Base-by-base conservation (phyloP, 2,888 invertebrate species). In the Cabera pusaria region DNA sequence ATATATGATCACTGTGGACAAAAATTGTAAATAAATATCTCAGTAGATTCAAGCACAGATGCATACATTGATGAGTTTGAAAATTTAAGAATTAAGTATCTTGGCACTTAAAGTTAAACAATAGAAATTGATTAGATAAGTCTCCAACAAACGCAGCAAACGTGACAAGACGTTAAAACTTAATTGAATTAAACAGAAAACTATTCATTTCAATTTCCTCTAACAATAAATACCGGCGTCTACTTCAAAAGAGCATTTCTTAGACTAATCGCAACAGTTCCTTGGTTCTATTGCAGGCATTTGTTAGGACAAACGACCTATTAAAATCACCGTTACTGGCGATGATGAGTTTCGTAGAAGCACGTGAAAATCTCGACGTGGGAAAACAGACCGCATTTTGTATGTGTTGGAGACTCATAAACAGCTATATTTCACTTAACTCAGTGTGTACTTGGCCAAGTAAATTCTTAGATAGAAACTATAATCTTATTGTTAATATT, bases 401-500 rank as follows among this genome's bases (percentile, higher is more conserved):
- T 56, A 55, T 66, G 64, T 65, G 73, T 72, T 60, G 65, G 64
- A 11, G 18, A 8, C 20, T 79, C 74, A 76, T 83, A 78, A 74
- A 63, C 75, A 65, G 64, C 75, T 72, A 80, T 80, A 73, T 79
- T 84, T 82, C 80, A 77, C 74, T 83, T 73, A 3, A 4, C 14
- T 14, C 14, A 14, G 14, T 14, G 14, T n/a, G n/a, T n/a, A n/a
- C n/a, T n/a, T n/a, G n/a, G n/a, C n/a, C n/a, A n/a, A n/a, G n/a
- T n/a, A n/a, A n/a, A n/a, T n/a, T n/a, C n/a, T n/a, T n/a, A n/a
- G n/a, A n/a, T n/a, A n/a, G n/a, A n/a, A n/a, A n/a, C n/a, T n/a
- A n/a, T n/a, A n/a, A n/a, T n/a, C n/a, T n/a, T n/a, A n/a, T n/a
- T n/a, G n/a, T n/a, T n/a, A n/a, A n/a, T n/a, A n/a, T n/a, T n/a